Evolutionary conservation across 1,140 invertebrate species (phyloP), one percentile per base, ranked within the genome.

Genomic region (Pissodes strobi): DNA sequence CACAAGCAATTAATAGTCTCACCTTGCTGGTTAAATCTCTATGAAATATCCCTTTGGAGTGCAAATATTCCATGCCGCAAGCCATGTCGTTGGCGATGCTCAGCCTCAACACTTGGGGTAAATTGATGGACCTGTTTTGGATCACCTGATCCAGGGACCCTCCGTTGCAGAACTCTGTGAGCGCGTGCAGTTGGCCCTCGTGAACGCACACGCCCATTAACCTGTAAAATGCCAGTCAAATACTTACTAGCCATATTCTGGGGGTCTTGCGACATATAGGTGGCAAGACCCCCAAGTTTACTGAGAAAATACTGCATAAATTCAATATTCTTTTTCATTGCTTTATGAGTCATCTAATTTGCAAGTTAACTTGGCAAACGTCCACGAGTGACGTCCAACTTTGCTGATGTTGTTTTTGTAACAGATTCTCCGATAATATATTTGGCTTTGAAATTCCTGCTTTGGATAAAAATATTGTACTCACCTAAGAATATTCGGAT

Each of bases 131-230:
- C 53, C 84, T 78, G 38, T 90, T 86, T 73, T 89, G 86, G 69
- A 98, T 87, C 63, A 96, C 79, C 78, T 95, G 90, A 76, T 98
- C 94, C 72, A 99, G 79, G 53, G 92, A 95, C 6, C 96, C 95
- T 13, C 93, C 93, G 80, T 94, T 93, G 74, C 97, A 95, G 80
- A 91, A 97, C 85, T 97, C 94, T 59, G 94, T 97, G 39, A 97
- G 83, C 13, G 94, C 94, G 80, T 97, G 94, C 45, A 97, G 84
- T 76, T 96, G 94, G 39, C 94, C 94, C 81, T 96, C 93, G 79
- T 97, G 93, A 19, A 97, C 94, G 81, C 94, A 97, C n/a, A 94
- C 94, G 43, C 94, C 95, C 88, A 93, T 92, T 79, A 96, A 96
- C 76, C 63, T n/a, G n/a, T n/a, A n/a, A n/a, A n/a, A n/a, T n/a